Base-by-base conservation (phyloP, 1,140 invertebrate genomes). In the Eufriesea mexicana region DNA sequence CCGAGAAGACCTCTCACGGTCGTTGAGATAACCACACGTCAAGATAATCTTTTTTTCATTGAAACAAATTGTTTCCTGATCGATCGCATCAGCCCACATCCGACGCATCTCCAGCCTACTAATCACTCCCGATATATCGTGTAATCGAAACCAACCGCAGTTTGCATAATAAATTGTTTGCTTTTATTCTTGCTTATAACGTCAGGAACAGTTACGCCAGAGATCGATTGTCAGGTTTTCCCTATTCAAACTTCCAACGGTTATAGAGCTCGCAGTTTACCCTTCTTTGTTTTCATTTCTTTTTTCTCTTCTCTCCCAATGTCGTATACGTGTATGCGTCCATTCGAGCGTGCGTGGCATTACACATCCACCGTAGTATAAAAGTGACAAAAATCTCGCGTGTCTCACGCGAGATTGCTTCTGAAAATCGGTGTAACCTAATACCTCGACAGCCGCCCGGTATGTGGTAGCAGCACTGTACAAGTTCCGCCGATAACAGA, bases 1-100 rank as follows among this genome's bases (percentile, higher is more conserved):
- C 79, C 67, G 45, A n/a, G 70, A 72, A 87, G 76, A 86, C 61
- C 78, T 75, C 54, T 86, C 35, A 61, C 49, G 80, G 35, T 57
- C 59, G 47, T 62, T 5, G 7, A 66, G 49, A 84, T 86, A 76
- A 71, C 28, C 35, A 42, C 28, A 12, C 54, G 18, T 35, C 59
- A 54, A 42, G 66, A 76, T 64, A 66, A 84, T 80, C 70, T 47
- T 67, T 55, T 81, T 57, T 75, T 47, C 28, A 83, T 83, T 61
- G 54, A 83, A 64, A 59, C 47, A 73, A 81, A 83, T 86, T n/a
- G 12, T 68, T 61, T 49, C 25, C n/a, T 42, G 66, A 80, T 83
- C 80, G 54, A 64, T 67, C 51, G 28, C 25, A 35, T 59, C 54
- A 61, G 0, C 14, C 7, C 16, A 62, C 18, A 42, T 68, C 12